Base-by-base conservation (phyloP, 2,113 vertebrate species). In the Embiotoca jacksoni region DNA sequence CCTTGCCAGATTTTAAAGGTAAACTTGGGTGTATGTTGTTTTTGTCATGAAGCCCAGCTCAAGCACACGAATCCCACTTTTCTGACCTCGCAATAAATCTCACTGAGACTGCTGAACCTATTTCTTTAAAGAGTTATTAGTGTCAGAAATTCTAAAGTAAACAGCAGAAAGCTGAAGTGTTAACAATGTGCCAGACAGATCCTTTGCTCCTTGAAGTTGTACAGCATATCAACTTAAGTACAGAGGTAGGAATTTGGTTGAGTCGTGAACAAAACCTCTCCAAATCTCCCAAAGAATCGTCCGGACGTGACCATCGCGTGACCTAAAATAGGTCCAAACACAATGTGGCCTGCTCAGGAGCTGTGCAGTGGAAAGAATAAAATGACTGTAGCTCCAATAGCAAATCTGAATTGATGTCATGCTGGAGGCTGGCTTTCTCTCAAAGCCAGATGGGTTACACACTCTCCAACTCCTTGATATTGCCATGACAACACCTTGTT, bases 401-500 rank as follows among this genome's bases (percentile, higher is more conserved):
- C 65, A 66, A 49, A 53, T 57, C 13, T 14, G 41, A 39, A 68
- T 60, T 54, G 47, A 69, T 84, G 83, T 81, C 79, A 84, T 37
- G 32, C 36, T 44, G 75, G 30, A 56, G n/a, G 30, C 52, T 61
- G 63, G 65, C 55, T 31, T 23, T 47, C 16, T 35, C 31, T 41
- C 11, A 31, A 57, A 50, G n/a, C 73, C 82, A 80, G 46, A 71
- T 56, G 59, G 66, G 16, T 57, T 61, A 62, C 77, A 88, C 1
- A 57, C 52, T 63, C 37, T 64, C 16, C 49, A 62, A 41, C 50
- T 54, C 32, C 7, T 71, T 35, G 50, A 58, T 68, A 39, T 78
- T 79, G 50, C 87, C 66, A 77, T 78, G 68, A 61, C 78, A 81
- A 89, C 76, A 0, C 23, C 36, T 2, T 89, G 60, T 92, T 91